These are phyloP conservation scores for Eurypyga helias DNA, from an alignment of 2,113 vertebrate species.

Conservation along the genomic window DNA sequence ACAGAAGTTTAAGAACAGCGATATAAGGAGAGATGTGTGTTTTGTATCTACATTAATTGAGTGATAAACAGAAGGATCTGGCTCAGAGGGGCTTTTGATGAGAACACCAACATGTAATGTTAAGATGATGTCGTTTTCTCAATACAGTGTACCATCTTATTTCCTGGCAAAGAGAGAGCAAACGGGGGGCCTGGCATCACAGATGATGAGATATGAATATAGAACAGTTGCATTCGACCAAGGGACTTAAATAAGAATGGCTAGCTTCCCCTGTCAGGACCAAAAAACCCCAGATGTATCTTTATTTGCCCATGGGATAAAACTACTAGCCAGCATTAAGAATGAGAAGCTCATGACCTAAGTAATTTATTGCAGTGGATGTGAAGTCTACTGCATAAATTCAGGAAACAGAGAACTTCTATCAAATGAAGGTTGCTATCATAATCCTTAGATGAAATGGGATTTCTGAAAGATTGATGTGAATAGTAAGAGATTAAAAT, in stretches of 20 bases:
- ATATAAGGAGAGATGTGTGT: neutral
- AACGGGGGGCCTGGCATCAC: neutral
- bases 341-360: neutral
- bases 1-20: neutral
- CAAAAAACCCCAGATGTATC: accelerated
- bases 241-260: neutral
- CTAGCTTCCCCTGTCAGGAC: neutral
- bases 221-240: neutral
- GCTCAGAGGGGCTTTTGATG: neutral
- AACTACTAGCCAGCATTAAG: neutral
- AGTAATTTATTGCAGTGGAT: neutral
- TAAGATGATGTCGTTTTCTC: neutral
- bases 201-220: neutral
- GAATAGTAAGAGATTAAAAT: neutral
- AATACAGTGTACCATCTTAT: neutral
- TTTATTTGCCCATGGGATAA: neutral
- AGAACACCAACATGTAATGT: neutral
- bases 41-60: neutral
- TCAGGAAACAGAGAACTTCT: neutral
- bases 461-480: neutral
- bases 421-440: neutral
- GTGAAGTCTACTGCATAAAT: neutral
- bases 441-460: neutral
- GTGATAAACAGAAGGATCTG: neutral
- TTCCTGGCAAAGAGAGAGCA: neutral